Evolutionary conservation across 2,113 vertebrate species (phyloP).

Genomic region (Psittacus erithacus): DNA sequence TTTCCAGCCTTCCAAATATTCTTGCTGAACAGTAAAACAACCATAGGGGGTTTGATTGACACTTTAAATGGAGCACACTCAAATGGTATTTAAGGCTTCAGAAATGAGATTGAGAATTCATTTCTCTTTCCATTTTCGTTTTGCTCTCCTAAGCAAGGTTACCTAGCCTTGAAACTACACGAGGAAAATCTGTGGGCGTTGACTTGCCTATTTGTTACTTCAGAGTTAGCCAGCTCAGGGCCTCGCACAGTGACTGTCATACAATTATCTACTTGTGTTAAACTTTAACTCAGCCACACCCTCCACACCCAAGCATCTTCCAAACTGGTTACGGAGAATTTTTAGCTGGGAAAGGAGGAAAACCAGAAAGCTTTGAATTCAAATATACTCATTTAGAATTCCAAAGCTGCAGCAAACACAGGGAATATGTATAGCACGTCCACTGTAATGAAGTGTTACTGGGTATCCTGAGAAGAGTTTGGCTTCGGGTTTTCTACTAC

Average conservation of each 20-base stretch:
- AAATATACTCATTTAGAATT: not conserved
- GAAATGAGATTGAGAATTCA: not conserved
- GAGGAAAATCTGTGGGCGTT: not conserved
- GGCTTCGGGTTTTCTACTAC: not conserved
- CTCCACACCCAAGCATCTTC: not conserved
- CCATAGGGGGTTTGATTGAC: constrained; percentile 2
- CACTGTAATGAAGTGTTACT: not conserved
- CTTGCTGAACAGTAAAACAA: constrained; percentile 31
- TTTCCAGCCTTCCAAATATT: constrained; percentile 42
- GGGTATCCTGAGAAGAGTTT: not conserved
- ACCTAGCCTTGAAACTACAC: not conserved
- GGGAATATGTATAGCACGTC: not conserved
- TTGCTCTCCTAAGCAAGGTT: not conserved
- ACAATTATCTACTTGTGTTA: not conserved
- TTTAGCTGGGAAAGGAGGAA: not conserved
- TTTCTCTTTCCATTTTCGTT: not conserved
- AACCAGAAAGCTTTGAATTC: not conserved
- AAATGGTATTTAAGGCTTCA: not conserved
- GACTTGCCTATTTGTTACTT: not conserved
- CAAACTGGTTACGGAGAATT: not conserved
- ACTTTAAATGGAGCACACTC: not conserved
- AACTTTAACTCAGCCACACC: not conserved
- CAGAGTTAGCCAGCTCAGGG: not conserved
- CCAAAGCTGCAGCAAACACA: not conserved
- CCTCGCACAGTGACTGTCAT: not conserved